Conservation (phyloP, 2,113 vertebrate species). For the Ochotona princeps region DNA sequence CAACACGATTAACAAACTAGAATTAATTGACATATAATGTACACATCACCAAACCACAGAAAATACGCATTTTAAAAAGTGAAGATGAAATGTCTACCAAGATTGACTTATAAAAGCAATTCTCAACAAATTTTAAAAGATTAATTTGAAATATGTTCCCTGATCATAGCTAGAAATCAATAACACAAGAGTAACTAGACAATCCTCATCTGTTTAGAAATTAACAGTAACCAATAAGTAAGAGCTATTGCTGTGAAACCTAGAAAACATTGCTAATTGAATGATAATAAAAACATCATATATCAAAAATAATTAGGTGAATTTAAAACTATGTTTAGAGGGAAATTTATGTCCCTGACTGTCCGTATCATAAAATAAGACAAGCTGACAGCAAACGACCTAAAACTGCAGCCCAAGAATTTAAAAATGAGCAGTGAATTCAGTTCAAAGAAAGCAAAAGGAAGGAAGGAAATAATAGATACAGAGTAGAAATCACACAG, state of each 20-base stretch:
- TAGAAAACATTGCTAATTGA: not conserved
- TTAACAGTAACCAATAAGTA: not conserved
- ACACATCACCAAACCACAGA: not conserved
- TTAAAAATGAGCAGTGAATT: conserved; percentile 36
- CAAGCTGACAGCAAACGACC: not conserved
- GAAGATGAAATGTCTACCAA: not conserved
- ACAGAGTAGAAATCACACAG: conserved; percentile 16
- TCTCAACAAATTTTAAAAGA: not conserved
- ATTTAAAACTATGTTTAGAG: conserved; percentile 13
- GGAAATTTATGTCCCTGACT: not conserved
- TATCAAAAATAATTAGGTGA: not conserved
- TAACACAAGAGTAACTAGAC: not conserved
- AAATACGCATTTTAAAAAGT: not conserved
- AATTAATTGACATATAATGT: not conserved
- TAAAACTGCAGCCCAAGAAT: not conserved
- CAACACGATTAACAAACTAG: not conserved
- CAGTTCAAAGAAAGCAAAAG: not conserved
- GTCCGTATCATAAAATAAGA: not conserved
- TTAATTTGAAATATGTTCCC: not conserved
- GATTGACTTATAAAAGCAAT: conserved; percentile 10
- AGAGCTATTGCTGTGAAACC: not conserved
- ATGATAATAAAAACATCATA: not conserved
- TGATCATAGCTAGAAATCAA: not conserved
- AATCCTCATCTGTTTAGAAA: not conserved
- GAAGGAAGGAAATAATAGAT: not conserved